These are phyloP conservation scores for Corythornis cristatus DNA, from an alignment of 2,113 vertebrate genomes.

Conservation along the genomic window DNA sequence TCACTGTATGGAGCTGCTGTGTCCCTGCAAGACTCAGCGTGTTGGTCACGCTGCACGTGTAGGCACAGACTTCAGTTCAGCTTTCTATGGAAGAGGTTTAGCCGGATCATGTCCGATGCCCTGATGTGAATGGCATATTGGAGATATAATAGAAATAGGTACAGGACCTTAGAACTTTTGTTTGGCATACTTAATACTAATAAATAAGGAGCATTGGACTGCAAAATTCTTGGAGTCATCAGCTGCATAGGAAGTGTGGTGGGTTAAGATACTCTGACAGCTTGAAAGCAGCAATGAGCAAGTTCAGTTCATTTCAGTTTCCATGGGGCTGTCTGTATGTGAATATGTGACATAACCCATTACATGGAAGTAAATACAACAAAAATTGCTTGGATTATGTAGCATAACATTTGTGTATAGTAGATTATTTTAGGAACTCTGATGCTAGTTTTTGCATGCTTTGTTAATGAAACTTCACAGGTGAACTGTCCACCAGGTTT, in stretches of 20 bases:
- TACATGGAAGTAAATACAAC: neutral
- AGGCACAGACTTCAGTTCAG: neutral
- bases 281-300: neutral
- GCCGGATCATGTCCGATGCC: neutral
- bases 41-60: accelerated
- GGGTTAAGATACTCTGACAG: neutral
- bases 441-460: neutral
- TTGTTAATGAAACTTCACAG: neutral
- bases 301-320: neutral
- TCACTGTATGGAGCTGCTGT: neutral
- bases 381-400: neutral
- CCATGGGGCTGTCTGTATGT: neutral
- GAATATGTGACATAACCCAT: neutral
- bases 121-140: neutral
- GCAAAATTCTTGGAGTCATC: neutral
- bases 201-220: neutral
- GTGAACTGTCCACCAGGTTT: neutral
- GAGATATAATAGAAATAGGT: neutral
- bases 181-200: neutral
- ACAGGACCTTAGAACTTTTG: neutral
- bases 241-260: neutral
- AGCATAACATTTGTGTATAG: neutral
- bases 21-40: accelerated
- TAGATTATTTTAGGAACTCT: neutral
- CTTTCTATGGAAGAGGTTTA: neutral